Percentiles rank a stretch among this genome's conserved stretches.
phyloP scores from a whole-genome alignment of 2,888 invertebrate genomes.

The Eumacrocentrus americanus region DNA sequence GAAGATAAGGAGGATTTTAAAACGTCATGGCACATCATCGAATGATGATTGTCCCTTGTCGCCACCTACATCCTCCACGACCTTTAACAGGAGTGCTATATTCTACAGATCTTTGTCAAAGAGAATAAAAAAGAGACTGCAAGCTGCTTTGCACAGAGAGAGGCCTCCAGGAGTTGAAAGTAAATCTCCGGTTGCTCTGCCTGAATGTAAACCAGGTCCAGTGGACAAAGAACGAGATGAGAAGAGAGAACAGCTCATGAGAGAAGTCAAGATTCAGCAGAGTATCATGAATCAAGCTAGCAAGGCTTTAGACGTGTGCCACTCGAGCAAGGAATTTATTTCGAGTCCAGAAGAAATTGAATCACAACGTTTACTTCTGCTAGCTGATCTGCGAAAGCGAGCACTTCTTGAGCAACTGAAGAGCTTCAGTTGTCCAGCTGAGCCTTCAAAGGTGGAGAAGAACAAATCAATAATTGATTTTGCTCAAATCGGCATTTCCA shows the following conservation, averaged over 20 bases:
- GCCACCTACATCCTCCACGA: constrained; percentile 25
- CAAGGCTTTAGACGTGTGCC: constrained; percentile 62
- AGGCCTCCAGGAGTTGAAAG: background rate
- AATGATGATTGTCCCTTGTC: background rate
- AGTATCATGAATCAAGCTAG: constrained; percentile 56
- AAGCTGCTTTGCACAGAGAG: background rate
- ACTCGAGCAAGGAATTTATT: constrained; percentile 61
- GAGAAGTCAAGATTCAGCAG: constrained; percentile 44
- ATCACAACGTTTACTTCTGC: constrained; percentile 62
- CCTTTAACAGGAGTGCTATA: constrained; percentile 37
- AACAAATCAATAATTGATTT: constrained; percentile 24
- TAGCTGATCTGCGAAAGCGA: constrained; percentile 49
- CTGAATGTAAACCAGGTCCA: background rate
- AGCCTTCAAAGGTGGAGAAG: background rate
- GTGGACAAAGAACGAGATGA: constrained; percentile 23
- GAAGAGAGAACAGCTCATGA: constrained; percentile 40
- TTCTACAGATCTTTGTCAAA: constrained; percentile 42
- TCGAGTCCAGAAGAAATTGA: constrained; percentile 64
- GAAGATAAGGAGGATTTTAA: constrained; percentile 12
- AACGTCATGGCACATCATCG: background rate
- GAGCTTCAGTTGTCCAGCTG: constrained; percentile 27
- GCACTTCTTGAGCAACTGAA: constrained; percentile 43
- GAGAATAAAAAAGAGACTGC: constrained; percentile 35
- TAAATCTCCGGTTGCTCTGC: background rate
- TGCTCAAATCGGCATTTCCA: constrained; percentile 40